These are phyloP conservation scores for Vanessa cardui DNA, from an alignment of 2,888 invertebrate species.

Conservation along the genomic window DNA sequence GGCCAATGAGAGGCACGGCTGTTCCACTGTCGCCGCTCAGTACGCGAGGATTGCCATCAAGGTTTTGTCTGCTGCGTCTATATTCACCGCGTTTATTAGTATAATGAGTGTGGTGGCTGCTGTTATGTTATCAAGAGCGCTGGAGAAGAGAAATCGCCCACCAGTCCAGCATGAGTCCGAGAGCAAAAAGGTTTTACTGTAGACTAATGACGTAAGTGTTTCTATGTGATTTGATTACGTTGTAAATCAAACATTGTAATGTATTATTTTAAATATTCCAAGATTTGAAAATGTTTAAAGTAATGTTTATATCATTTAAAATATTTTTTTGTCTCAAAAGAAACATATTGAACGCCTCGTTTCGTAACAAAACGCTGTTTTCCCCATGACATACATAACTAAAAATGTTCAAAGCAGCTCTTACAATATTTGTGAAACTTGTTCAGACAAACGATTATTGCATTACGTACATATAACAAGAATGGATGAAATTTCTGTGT, in stretches of 20 bases:
- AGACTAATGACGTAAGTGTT: constrained; percentile 32
- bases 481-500: background rate
- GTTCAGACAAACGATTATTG: no score
- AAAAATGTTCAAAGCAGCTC: background rate
- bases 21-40: constrained; percentile 64
- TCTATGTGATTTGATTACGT: constrained; percentile 5
- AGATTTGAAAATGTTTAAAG: no score
- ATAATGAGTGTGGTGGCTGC: constrained; percentile 56
- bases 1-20: constrained; percentile 73
- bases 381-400: no score
- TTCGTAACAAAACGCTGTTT: no score
- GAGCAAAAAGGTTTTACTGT: constrained; percentile 68
- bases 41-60: constrained; percentile 66
- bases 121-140: constrained; percentile 51
- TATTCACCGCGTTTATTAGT: constrained; percentile 63
- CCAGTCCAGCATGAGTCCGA: constrained; percentile 62
- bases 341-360: no score
- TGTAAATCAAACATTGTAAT: background rate
- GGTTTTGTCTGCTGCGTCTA: constrained; percentile 57
- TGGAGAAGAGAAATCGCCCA: constrained; percentile 54
- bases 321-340: no score
- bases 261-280: background rate
- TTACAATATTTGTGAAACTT: background rate
- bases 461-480: no score
- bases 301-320: no score